Conservation (phyloP, 2,113 vertebrate genomes). For the Cisticola juncidis region DNA sequence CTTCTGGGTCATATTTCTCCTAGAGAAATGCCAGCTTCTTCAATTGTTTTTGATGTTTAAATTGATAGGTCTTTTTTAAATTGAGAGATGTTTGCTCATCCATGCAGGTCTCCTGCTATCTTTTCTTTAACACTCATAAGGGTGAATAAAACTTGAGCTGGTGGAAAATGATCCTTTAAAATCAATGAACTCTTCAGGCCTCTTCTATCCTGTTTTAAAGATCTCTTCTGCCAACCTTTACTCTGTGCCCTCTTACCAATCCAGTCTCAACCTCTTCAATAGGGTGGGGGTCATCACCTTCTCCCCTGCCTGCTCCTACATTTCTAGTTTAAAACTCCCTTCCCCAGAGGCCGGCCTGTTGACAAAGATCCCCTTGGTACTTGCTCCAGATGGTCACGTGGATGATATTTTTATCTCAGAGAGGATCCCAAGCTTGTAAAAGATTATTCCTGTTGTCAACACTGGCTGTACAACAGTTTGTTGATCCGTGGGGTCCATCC, state of each 20-base stretch:
- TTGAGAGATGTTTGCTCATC: not conserved
- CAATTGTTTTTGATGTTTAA: not conserved
- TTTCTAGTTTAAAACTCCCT: not conserved
- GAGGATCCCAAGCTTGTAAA: not conserved
- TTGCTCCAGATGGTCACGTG: not conserved
- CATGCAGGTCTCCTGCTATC: not conserved
- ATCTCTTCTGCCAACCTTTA: not conserved
- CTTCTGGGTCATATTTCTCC: not conserved
- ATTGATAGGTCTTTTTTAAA: not conserved
- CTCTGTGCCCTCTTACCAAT: not conserved
- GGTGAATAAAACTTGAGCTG: not conserved
- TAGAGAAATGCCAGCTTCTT: not conserved
- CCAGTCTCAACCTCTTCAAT: not conserved
- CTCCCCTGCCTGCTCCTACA: not conserved
- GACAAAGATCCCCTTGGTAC: not conserved
- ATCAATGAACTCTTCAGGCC: not conserved
- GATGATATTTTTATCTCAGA: not conserved
- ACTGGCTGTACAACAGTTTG: not conserved
- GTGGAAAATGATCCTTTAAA: not conserved
- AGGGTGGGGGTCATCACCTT: not conserved
- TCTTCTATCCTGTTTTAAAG: not conserved
- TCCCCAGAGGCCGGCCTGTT: not conserved
- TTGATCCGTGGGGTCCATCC: not conserved
- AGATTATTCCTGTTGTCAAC: not conserved
- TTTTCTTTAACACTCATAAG: not conserved